These are phyloP conservation scores for Sphaeramia orbicularis DNA, from an alignment of 2,797 vertebrate genomes.

Conservation along the genomic window DNA sequence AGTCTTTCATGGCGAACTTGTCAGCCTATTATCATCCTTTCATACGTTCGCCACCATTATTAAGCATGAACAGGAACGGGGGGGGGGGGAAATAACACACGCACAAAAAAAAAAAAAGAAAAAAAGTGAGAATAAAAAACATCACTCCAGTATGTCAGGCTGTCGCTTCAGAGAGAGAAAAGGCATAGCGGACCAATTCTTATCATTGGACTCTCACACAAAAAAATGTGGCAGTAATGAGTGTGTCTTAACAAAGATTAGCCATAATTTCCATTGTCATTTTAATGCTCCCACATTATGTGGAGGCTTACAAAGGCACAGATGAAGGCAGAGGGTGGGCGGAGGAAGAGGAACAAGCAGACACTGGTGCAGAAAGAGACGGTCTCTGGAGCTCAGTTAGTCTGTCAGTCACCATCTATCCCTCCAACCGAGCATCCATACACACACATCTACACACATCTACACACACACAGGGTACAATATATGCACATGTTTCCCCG, in stretches of 20 bases:
- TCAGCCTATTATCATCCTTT: conserved; percentile 86
- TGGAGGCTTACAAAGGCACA: conserved; percentile 78
- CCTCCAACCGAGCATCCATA: conserved; percentile 55
- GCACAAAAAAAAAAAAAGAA: conserved; percentile 37
- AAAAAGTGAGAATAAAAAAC: conserved; percentile 79
- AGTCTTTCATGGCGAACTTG: conserved; percentile 79
- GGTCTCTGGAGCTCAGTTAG: conserved; percentile 70
- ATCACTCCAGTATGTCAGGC: conserved; percentile 79
- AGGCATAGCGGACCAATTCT: conserved; percentile 64
- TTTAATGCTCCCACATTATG: conserved; percentile 81
- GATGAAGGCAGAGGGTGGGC: conserved; percentile 79
- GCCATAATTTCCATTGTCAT: conserved; percentile 84
- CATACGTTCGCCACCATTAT: conserved; percentile 82
- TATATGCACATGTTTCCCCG: conserved; percentile 35
- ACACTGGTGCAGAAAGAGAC: conserved; percentile 61
- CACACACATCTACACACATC: conserved; percentile 46
- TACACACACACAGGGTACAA: conserved; percentile 27
- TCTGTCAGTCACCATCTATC: conserved; percentile 81
- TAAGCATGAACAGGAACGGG: conserved; percentile 73
- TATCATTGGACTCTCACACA: conserved; percentile 78
- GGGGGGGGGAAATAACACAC: conserved; percentile 53
- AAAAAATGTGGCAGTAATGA: conserved; percentile 79
- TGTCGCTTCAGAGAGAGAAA: conserved; percentile 70
- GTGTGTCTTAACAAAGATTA: conserved; percentile 84
- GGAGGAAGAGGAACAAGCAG: conserved; percentile 68